A percentile compares a stretch with the other conserved stretches of the same genome.
Conservation (phyloP, 2,113 vertebrate genomes). For the Capricornis sumatraensis region DNA sequence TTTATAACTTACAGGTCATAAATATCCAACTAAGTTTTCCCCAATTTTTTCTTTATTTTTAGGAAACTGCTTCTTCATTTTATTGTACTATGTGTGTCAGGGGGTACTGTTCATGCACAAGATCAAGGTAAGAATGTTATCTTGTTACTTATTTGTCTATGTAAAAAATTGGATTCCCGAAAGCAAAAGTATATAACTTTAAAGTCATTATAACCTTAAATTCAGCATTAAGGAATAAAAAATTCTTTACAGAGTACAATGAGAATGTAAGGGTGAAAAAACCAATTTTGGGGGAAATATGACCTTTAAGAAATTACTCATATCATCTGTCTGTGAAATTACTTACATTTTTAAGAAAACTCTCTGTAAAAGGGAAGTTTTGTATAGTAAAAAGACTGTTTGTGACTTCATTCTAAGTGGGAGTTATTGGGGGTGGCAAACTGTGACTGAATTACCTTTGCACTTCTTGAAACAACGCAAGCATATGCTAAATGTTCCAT, state of each 20-base stretch:
- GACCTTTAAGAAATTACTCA: constrained; percentile 82
- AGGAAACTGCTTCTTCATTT: constrained; percentile 91
- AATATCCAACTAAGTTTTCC: neutral
- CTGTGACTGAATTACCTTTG: constrained; percentile 80
- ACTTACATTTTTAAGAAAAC: constrained; percentile 82
- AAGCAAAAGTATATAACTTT: neutral
- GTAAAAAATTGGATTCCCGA: constrained; percentile 4
- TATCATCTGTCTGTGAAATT: constrained; percentile 80
- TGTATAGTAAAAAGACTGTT: constrained; percentile 81
- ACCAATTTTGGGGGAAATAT: constrained; percentile 73
- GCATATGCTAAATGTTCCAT: constrained; percentile 70
- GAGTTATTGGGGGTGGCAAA: constrained; percentile 81
- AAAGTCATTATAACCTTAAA: constrained; percentile 39
- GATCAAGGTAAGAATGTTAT: constrained; percentile 81
- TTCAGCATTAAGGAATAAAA: constrained; percentile 54
- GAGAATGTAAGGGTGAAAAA: constrained; percentile 68
- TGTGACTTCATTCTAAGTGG: constrained; percentile 82
- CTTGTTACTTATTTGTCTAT: neutral
- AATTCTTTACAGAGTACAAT: constrained; percentile 47
- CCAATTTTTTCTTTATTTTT: constrained; percentile 37
- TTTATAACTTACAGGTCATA: neutral
- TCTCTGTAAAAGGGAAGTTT: constrained; percentile 79
- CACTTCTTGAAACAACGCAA: constrained; percentile 73
- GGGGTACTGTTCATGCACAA: constrained; percentile 83
- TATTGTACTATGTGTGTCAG: constrained; percentile 89